Evolutionary conservation across 2,888 invertebrate species (phyloP).

Genomic region (Coleophora deauratella): DNA sequence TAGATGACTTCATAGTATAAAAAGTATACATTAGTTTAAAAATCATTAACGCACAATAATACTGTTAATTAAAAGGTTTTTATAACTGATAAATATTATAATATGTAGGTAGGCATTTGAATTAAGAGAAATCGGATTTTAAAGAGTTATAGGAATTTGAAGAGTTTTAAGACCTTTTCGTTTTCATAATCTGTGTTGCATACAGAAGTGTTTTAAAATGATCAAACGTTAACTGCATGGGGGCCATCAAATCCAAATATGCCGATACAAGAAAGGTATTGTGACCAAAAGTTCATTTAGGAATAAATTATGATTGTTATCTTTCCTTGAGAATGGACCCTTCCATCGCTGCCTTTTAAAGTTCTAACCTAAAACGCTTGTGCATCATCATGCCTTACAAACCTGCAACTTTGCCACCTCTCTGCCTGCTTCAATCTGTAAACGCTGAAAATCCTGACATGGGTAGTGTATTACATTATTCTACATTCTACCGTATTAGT

Average conservation of each 20-base stretch:
- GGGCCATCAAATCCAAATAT: slow-evolving; percentile 64
- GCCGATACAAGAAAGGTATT: slow-evolving; percentile 22
- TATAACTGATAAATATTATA: slow-evolving; percentile 20
- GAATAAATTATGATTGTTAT: no score
- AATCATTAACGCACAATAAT: slow-evolving; percentile 20
- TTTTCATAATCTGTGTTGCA: neutral
- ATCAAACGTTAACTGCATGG: slow-evolving; percentile 53
- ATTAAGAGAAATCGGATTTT: slow-evolving; percentile 2
- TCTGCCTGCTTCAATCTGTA: no score
- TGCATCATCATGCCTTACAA: no score
- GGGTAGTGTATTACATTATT: no score
- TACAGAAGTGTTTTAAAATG: slow-evolving; percentile 20
- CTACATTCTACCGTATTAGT: no score
- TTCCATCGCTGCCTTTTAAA: neutral
- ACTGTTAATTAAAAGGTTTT: neutral
- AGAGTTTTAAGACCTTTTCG: slow-evolving; percentile 4
- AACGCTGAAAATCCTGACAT: no score
- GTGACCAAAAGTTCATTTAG: neutral
- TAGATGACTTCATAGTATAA: slow-evolving; percentile 27
- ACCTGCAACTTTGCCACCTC: no score
- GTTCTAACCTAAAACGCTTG: neutral
- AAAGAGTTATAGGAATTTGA: slow-evolving; percentile 2
- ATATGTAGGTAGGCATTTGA: slow-evolving; percentile 3
- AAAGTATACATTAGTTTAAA: slow-evolving; percentile 11
- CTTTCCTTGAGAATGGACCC: neutral